Conservation (phyloP, 2,113 vertebrate genomes). For the Dasyornis broadbenti region DNA sequence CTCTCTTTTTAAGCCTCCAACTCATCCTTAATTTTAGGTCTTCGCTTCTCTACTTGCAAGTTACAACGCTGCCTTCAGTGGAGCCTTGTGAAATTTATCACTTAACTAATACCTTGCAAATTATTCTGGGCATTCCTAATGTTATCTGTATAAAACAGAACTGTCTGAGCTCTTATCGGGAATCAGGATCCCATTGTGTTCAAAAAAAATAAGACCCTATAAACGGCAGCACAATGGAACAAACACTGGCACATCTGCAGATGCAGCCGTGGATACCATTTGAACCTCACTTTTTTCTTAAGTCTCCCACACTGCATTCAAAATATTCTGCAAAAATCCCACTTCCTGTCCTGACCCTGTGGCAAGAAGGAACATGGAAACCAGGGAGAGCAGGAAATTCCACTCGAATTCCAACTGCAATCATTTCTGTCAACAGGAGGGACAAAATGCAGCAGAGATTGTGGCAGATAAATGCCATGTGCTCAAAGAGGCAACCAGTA, state of each 20-base stretch:
- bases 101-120: neutral
- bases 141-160: neutral
- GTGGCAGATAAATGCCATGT: neutral
- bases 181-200: neutral
- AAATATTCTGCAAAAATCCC: constrained; percentile 44
- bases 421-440: constrained; percentile 18
- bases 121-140: neutral
- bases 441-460: neutral
- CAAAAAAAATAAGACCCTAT: neutral
- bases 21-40: neutral
- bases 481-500: neutral
- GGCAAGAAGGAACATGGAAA: constrained; percentile 23
- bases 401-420: constrained; percentile 43
- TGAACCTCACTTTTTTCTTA: neutral
- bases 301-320: constrained; percentile 19
- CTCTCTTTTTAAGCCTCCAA: neutral
- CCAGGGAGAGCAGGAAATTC: constrained; percentile 53
- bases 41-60: neutral
- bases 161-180: neutral
- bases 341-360: constrained; percentile 31
- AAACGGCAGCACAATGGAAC: neutral
- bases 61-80: neutral
- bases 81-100: neutral
- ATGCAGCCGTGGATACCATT: constrained; percentile 12
- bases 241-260: constrained; percentile 13